Percentiles rank a stretch among this genome's conserved stretches.
These are phyloP conservation scores for Probaryconus sp. DNA, from an alignment of 1,140 invertebrate genomes.

Conservation along the genomic window DNA sequence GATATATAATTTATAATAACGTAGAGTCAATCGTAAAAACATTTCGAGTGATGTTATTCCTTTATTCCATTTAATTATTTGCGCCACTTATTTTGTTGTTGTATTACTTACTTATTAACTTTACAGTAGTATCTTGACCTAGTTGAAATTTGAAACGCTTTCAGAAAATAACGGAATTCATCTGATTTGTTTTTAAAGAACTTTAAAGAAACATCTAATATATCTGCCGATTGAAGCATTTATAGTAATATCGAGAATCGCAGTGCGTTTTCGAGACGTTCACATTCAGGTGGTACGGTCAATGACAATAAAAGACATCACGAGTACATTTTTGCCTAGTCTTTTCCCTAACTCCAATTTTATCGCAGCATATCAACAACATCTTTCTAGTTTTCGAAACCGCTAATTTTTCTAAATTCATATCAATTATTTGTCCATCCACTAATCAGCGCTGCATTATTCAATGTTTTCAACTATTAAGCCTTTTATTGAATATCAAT, in stretches of 20 bases:
- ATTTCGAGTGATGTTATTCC: background rate
- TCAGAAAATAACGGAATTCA: conserved; percentile 17
- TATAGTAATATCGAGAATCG: conserved; percentile 8
- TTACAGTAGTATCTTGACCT: conserved; percentile 31
- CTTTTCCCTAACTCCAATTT: no score
- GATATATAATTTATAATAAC: no score
- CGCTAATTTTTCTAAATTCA: no score
- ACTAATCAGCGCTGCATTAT: no score
- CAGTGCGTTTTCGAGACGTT: background rate
- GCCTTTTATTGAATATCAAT: no score
- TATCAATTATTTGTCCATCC: no score
- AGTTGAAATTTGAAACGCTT: conserved; percentile 30
- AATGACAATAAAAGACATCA: no score
- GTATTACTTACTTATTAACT: conserved; percentile 50
- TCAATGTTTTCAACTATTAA: no score
- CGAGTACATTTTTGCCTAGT: no score
- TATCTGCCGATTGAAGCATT: conserved; percentile 3
- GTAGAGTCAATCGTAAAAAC: no score
- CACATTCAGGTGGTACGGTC: conserved; percentile 8
- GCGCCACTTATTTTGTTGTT: conserved; percentile 40
- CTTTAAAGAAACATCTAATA: conserved; percentile 46
- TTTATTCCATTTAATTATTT: conserved; percentile 49
- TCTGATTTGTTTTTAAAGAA: conserved; percentile 40
- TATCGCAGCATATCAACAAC: no score
- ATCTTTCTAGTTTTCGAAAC: no score